Evolutionary conservation across 1,140 invertebrate species (phyloP), one percentile per base, ranked within the genome.

Genomic region (Macrotrachela quadricornifera): DNA sequence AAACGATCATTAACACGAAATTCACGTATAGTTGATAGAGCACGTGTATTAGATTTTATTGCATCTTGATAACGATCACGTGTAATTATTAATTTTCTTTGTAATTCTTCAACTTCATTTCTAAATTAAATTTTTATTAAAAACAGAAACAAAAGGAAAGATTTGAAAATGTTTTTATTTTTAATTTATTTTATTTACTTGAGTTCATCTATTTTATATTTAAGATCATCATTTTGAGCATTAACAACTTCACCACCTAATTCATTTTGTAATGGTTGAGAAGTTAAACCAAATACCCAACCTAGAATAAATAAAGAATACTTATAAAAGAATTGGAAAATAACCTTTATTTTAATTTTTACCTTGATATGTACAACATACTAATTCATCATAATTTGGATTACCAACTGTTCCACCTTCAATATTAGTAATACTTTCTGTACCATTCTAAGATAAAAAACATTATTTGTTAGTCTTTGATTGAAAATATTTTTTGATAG

Each of bases 291-390:
- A 54, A 58, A 54, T 39, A 63, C 44, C 58, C 59, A 60, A 41
- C 12, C 41, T 42, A 15, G 4, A 3, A 42, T 42, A 14, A 15
- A 6, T 4, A 30, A 30, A 14, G 12, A 13, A 4, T 42, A 4
- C 10, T 15, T 42, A 42, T 4, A 6, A 4, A 16, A 50, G n/a
- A 55, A 6, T n/a, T 38, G 50, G 6, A 38, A 17, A 18, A 36
- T n/a, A 51, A 9, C 41, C 9, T n/a, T 46, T 46, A 21, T 21
- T n/a, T n/a, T n/a, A 30, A 51, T 42, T 43, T 51, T 57, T 66
- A 77, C 77, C 83, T 43, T 81, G 78, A 66, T 85, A 85, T 1
- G 83, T 86, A 8, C 79, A 76, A 10, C 81, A 80, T 15, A 87
- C 62, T 53, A 87, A 75, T 74, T 87, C 84, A 56, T 81, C 75